Base-by-base conservation (phyloP, 2,888 invertebrate genomes). In the Hemaris fuciformis region DNA sequence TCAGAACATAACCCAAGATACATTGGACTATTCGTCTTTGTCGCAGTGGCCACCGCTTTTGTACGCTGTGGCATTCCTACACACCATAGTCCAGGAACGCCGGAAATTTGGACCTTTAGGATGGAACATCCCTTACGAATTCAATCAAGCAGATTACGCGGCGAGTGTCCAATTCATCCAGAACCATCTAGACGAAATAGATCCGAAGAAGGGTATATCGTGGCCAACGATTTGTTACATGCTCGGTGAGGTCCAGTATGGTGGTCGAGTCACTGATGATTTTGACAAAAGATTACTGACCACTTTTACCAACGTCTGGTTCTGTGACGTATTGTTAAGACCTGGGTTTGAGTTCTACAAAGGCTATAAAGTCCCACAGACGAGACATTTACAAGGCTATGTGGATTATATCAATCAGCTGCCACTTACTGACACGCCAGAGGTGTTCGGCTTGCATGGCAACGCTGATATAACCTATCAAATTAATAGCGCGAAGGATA, bases 381-480 rank as follows among this genome's bases (percentile, higher is more conserved):
- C 96, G 0, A 94, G 96, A 76, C 97, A 95, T 79, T 89, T 97
- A 56, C 88, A 88, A 60, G 95, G 95, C 68, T 98, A 98, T 80
- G 91, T 97, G 41, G 97, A 97, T 81, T 97, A 97, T 79, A 98
- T 99, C 60, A 97, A 96, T 76, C 95, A 95, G 75, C 91, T 99
- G 68, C 97, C 97, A 0, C 88, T 95, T 20, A 95, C 95, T 22
- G 99, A 99, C 84, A 96, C 97, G 1, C 99, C 99, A 0, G 98
- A 99, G 93, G 98, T 98, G 7, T 99, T 99, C 87, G 99, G 99
- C n/a, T 93, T 99, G 59, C 99, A 99, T 85, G 94, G 96, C 6
- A 99, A 99, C 88, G 99, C 99, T 59, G 99, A 99, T 82, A 99
- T 99, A 68, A 99, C 99, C 75, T 99, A 99, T 88, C 98, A 99